These are phyloP conservation scores for Meiosimyza decipiens DNA, from an alignment of 2,888 invertebrate genomes.

Conservation along the genomic window DNA sequence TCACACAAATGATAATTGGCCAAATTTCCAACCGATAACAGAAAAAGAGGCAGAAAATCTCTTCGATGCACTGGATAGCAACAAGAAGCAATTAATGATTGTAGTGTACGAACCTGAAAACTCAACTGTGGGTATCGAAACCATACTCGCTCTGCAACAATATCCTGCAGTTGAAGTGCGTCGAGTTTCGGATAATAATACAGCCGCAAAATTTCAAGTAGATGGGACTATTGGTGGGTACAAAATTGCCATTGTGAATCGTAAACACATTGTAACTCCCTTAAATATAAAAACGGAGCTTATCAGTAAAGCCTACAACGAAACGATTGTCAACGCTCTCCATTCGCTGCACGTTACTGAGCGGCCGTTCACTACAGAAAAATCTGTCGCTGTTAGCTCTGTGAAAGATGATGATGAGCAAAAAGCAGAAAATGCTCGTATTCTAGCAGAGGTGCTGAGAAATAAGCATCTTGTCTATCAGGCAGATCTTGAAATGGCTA, in stretches of 20 bases:
- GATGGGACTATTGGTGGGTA: slow-evolving; percentile 42
- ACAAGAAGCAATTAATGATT: slow-evolving; percentile 70
- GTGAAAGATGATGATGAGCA: slow-evolving; percentile 13
- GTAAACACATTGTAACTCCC: slow-evolving; percentile 45
- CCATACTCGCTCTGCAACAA: slow-evolving; percentile 71
- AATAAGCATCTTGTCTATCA: slow-evolving; percentile 76
- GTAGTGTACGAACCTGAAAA: slow-evolving; percentile 75
- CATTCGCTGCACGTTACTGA: slow-evolving; percentile 49
- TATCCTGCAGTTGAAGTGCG: slow-evolving; percentile 71
- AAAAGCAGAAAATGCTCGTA: slow-evolving; percentile 36
- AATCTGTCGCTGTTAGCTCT: background rate
- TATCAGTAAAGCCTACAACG: slow-evolving; percentile 43
- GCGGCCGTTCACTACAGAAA: slow-evolving; percentile 37
- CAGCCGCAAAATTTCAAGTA: slow-evolving; percentile 56
- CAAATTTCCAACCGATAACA: slow-evolving; percentile 73
- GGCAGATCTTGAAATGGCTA: slow-evolving; percentile 87
- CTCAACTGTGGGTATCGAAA: slow-evolving; percentile 67
- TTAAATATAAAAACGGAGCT: slow-evolving; percentile 62
- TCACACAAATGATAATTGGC: slow-evolving; percentile 71
- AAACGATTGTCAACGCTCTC: slow-evolving; percentile 50
- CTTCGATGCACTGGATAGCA: slow-evolving; percentile 69
- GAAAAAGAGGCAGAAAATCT: slow-evolving; percentile 66
- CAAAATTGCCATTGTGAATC: slow-evolving; percentile 53
- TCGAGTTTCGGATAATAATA: slow-evolving; percentile 66
- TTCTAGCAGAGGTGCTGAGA: slow-evolving; percentile 56